Percentiles rank a stretch among this genome's conserved stretches.
Conservation (phyloP, 1,140 invertebrate species). For the Atta colombica region DNA sequence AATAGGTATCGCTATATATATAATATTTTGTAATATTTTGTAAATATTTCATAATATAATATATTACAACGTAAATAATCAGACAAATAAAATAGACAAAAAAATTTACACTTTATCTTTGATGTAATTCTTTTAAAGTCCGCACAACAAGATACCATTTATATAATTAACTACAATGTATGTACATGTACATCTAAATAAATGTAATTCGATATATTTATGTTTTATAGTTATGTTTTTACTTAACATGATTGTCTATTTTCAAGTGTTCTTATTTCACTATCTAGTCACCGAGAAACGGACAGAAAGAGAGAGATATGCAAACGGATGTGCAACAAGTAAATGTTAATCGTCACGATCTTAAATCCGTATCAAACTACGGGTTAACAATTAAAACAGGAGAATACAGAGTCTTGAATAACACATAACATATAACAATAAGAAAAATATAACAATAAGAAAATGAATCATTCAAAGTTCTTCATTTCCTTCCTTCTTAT, state of each 20-base stretch:
- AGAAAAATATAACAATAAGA: too few species aligned
- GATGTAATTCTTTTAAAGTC: neutral
- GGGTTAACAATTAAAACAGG: too few species aligned
- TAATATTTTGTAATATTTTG: neutral
- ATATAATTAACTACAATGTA: neutral
- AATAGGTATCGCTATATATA: neutral
- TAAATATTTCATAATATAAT: too few species aligned
- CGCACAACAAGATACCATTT: neutral
- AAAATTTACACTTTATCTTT: neutral
- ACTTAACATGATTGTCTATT: neutral
- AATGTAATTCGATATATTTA: neutral
- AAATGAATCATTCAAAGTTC: too few species aligned
- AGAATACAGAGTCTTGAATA: too few species aligned
- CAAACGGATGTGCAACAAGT: slow-evolving; percentile 69
- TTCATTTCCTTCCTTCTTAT: too few species aligned
- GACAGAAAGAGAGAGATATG: slow-evolving; percentile 41
- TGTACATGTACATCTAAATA: neutral
- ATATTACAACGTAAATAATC: neutral
- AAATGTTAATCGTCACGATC: slow-evolving; percentile 54
- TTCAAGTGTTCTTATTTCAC: slow-evolving; percentile 42
- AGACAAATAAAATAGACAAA: neutral
- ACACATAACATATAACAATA: too few species aligned
- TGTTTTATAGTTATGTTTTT: neutral
- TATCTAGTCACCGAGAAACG: neutral
- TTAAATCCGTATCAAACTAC: slow-evolving; percentile 22